phyloP scores from a whole-genome alignment of 2,888 invertebrate species.

The Oxycera nigricornis region DNA sequence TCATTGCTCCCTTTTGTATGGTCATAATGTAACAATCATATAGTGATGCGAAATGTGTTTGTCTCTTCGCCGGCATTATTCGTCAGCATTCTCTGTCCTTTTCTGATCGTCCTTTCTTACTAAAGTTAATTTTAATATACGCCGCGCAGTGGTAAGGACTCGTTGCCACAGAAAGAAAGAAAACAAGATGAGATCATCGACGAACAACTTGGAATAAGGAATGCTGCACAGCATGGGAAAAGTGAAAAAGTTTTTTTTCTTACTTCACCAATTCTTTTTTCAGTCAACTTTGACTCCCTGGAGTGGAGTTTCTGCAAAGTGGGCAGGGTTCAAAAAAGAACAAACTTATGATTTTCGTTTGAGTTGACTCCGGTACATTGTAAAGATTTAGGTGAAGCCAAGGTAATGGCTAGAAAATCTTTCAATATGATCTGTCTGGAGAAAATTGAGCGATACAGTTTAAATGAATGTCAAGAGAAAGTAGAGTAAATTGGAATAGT shows the following conservation, averaged over 20 bases:
- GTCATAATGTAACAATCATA: conserved; percentile 24
- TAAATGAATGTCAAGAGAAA: too few relatives aligned
- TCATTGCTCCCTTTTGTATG: conserved; percentile 32
- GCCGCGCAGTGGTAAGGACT: not conserved
- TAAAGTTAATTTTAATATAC: conserved; percentile 3
- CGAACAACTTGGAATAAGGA: conserved; percentile 14
- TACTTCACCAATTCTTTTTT: not conserved
- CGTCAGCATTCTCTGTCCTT: not conserved
- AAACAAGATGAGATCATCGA: conserved; percentile 27
- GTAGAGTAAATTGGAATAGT: too few relatives aligned
- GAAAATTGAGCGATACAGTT: too few relatives aligned
- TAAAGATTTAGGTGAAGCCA: too few relatives aligned
- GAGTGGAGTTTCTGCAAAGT: conserved; percentile 19
- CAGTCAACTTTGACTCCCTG: conserved; percentile 22
- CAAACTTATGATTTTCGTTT: conserved; percentile 19
- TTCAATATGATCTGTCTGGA: too few relatives aligned
- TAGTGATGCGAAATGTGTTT: not conserved
- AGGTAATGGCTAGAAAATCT: too few relatives aligned
- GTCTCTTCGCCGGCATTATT: not conserved
- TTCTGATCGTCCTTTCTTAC: not conserved
- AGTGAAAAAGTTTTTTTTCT: not conserved
- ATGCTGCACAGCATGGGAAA: conserved; percentile 1
- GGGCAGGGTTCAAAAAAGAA: not conserved
- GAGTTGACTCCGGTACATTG: not conserved
- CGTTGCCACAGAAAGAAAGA: not conserved